These are phyloP conservation scores for Cricetomys ansorgei DNA, from an alignment of 2,113 vertebrate genomes.

Conservation along the genomic window DNA sequence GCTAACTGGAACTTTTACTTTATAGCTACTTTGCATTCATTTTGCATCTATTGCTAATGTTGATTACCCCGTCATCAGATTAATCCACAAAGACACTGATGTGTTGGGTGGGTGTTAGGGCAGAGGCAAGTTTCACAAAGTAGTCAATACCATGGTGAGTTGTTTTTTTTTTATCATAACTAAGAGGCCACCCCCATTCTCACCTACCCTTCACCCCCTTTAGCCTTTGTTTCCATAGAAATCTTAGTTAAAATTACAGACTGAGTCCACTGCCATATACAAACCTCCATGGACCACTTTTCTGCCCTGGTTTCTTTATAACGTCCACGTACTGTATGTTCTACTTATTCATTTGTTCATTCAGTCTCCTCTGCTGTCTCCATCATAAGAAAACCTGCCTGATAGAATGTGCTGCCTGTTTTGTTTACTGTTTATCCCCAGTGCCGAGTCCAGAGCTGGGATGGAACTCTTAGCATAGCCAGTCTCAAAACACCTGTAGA, in stretches of 20 bases:
- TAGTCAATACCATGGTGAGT: not conserved
- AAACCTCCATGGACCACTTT: not conserved
- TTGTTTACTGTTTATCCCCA: not conserved
- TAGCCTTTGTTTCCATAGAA: not conserved
- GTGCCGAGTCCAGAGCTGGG: not conserved
- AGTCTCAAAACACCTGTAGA: not conserved
- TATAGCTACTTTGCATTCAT: not conserved
- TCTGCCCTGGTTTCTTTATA: not conserved
- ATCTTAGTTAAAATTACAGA: not conserved
- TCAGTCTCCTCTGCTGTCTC: not conserved
- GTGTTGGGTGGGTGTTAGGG: not conserved
- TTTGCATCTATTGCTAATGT: not conserved
- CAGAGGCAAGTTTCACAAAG: not conserved
- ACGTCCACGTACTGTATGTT: not conserved
- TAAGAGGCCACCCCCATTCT: too few species aligned
- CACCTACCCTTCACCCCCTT: too few species aligned
- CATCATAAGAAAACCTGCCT: not conserved
- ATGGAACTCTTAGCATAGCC: not conserved
- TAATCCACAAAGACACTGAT: not conserved
- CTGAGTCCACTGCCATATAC: not conserved
- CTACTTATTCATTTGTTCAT: not conserved
- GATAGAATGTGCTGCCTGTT: not conserved
- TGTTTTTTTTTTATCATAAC: too few species aligned
- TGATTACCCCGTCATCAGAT: not conserved
- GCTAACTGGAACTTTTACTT: conserved; percentile 24